Percentiles rank a stretch among this genome's conserved stretches.
Evolutionary conservation across 2,888 invertebrate genomes (phyloP).

Genomic region (Eristalinus aeneus): DNA sequence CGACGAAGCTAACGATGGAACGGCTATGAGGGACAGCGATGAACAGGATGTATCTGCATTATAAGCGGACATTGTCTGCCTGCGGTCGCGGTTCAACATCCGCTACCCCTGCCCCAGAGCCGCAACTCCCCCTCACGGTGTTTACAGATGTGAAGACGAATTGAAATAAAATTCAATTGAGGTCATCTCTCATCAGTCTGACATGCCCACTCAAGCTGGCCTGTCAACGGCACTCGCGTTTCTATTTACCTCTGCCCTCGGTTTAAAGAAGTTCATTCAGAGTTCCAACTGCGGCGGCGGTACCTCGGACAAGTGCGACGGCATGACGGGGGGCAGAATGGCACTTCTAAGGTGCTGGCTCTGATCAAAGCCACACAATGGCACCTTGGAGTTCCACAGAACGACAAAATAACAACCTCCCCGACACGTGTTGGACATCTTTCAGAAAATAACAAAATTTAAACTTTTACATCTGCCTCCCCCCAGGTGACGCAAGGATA

Average conservation of each 20-base stretch:
- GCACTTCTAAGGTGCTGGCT: constrained; percentile 22
- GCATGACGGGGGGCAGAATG: not conserved
- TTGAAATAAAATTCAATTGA: constrained; percentile 39
- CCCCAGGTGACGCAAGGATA: constrained; percentile 17
- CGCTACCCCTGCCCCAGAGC: constrained; percentile 30
- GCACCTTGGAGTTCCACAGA: constrained; percentile 41
- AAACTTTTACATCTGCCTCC: constrained; percentile 44
- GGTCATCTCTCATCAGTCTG: constrained; percentile 57
- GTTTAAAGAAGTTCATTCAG: not conserved
- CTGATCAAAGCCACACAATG: constrained; percentile 58
- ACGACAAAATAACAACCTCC: constrained; percentile 37
- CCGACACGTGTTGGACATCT: constrained; percentile 69
- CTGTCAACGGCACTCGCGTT: constrained; percentile 52
- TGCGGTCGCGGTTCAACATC: constrained; percentile 49
- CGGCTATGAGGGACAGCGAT: constrained; percentile 60
- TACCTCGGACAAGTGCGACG: not conserved
- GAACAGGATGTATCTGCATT: constrained; percentile 70
- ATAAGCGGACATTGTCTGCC: constrained; percentile 69
- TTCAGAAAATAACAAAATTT: constrained; percentile 59
- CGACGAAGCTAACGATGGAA: not conserved
- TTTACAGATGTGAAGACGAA: constrained; percentile 26
- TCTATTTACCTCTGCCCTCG: not conserved
- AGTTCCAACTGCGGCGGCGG: not conserved
- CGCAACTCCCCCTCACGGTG: not conserved
- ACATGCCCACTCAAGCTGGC: constrained; percentile 24